Percentiles rank a stretch among this genome's conserved stretches.
Conservation (phyloP, 2,797 vertebrate genomes). For the Parauchenoglanis punctatus region DNA sequence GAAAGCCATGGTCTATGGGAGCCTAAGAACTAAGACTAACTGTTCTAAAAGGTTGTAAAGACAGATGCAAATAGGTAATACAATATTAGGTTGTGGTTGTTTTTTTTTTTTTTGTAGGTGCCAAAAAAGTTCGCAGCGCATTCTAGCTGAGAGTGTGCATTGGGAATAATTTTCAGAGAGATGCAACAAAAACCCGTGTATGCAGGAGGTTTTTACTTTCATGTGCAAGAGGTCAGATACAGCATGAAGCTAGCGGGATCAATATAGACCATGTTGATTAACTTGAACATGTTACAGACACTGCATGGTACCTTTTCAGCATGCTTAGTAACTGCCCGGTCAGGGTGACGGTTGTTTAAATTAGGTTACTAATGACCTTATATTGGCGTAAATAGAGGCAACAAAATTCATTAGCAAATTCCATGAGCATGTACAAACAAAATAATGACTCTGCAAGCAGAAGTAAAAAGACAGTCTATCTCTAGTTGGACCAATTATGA, state of each 20-base stretch:
- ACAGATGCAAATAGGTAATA: neutral
- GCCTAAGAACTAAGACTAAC: neutral
- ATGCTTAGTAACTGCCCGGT: neutral
- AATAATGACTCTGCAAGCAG: neutral
- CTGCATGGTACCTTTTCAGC: neutral
- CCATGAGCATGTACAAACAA: neutral
- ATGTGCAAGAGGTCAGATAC: neutral
- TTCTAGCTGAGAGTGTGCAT: neutral
- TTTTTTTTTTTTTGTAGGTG: neutral
- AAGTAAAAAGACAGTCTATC: neutral
- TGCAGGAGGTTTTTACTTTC: neutral
- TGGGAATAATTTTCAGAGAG: neutral
- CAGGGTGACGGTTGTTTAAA: neutral
- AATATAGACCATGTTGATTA: neutral
- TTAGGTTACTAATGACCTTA: neutral
- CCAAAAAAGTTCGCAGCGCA: neutral
- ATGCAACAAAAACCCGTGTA: neutral
- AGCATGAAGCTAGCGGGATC: neutral
- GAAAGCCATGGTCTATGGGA: neutral
- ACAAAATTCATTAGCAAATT: neutral
- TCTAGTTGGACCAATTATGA: neutral
- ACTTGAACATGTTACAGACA: neutral
- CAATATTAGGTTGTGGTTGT: neutral
- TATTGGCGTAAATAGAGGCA: neutral
- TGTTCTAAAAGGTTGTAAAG: neutral